Evolutionary conservation across 1,140 invertebrate genomes (phyloP), one percentile per base, ranked within the genome.

Genomic region (Bombus terrestris): DNA sequence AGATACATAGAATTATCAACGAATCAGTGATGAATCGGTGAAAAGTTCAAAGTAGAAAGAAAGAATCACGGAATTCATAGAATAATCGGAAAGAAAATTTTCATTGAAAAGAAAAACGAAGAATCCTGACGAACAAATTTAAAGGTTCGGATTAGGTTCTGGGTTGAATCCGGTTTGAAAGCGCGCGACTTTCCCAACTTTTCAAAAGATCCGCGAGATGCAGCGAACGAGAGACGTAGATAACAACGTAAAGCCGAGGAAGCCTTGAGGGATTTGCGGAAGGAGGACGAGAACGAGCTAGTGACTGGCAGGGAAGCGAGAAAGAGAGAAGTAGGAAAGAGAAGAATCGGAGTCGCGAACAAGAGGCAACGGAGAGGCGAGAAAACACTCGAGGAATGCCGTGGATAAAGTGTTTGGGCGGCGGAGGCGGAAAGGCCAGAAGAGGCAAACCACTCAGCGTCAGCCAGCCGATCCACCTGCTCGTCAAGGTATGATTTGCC

Each of bases 351-450:
- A 81, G 76, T 81, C 74, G 81, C 83, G 80, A 83, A 84, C 81
- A 86, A 85, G 81, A 88, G 77, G 77, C 66, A 75, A 86, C 81
- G 84, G 64, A 89, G 88, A 85, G 64, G 73, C 80, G 89, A 81
- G 86, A 89, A 91, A 92, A 92, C 72, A 86, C 74, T 83, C 85
- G 75, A 91, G 91, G 91, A 92, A 95, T 95, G 94, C 95, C 95
- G 94, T 95, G 95, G 95, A 95, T 95, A 92, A 95, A 94, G 92
- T 95, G 95, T 91, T 92, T 95, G 88, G 94, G 94, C 77, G 94
- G 95, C 81, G 91, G 92, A 80, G 91, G 92, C 90, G 93, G 93
- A 84, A 94, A 94, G 87, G 90, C 92, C 85, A 92, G 92, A 87
- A 93, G 94, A 88, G 93, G 92, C 92, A 95, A 95, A 90, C 93